phyloP scores from a whole-genome alignment of 2,113 vertebrate species.

The Centropus bengalensis region DNA sequence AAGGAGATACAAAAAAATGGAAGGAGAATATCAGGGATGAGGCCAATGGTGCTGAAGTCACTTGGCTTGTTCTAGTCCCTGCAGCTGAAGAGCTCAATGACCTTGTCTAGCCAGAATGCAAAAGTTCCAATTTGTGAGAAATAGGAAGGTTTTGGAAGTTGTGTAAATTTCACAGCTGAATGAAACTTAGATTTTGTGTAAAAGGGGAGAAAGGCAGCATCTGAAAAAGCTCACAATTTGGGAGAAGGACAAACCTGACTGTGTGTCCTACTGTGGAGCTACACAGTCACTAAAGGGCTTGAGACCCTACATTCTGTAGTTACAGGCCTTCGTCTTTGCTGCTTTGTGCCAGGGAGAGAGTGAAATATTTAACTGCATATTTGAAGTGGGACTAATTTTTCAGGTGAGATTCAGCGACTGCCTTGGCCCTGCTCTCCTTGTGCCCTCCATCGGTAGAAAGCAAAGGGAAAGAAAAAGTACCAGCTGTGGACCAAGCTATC shows the following conservation, averaged over 20 bases:
- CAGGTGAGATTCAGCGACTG: not conserved
- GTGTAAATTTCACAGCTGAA: not conserved
- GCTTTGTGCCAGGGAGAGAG: not conserved
- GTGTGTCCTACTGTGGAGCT: accelerated
- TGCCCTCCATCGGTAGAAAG: not conserved
- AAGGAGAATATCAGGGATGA: not conserved
- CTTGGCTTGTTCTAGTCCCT: not conserved
- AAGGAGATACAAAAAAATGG: not conserved
- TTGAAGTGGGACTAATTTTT: not conserved
- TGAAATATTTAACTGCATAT: not conserved
- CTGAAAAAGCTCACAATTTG: not conserved
- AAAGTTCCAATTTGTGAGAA: not conserved
- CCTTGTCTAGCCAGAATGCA: not conserved
- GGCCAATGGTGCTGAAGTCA: not conserved
- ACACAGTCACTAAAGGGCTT: not conserved
- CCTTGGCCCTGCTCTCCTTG: not conserved
- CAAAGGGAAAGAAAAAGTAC: not conserved
- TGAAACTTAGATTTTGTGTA: not conserved
- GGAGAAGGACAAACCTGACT: not conserved
- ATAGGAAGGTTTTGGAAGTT: not conserved
- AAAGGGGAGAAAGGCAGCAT: not conserved
- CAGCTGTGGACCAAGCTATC: accelerated
- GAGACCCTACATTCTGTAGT: not conserved
- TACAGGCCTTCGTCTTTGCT: not conserved
- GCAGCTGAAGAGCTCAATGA: not conserved